Base-by-base conservation (phyloP, 1,140 invertebrate species). In the Danaus melanippus region DNA sequence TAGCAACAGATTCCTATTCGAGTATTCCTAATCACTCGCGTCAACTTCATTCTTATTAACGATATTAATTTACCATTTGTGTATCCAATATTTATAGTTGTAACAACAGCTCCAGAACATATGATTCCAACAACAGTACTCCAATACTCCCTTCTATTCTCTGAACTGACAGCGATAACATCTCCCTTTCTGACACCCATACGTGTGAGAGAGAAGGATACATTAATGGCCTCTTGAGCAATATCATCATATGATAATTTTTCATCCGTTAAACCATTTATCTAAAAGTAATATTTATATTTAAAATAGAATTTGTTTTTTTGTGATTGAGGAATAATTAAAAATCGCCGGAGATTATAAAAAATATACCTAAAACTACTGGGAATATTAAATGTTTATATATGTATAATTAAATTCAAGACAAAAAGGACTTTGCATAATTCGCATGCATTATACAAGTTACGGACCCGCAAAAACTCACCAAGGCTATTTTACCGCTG, bases 141-240 rank as follows among this genome's bases (percentile, higher is more conserved):
- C 69, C 71, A 79, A 45, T 65, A 84, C 9, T 84, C 80, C 0
- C 41, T 21, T 8, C 73, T 42, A 21, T 81, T 84, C 44, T 84
- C 80, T 0, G 73, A 67, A 8, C 68, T 71, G 1, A 84, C 7
- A 0, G 62, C 76, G 1, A 84, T 51, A 10, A 70, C 66, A 9
- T 84, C 67, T 63, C 76, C 75, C 49, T 71, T 79, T 57, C 58
- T 66, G 21, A 84, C 61, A 0, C 78, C 78, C 42, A 78, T 50
- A 46, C 60, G 69, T 12, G 57, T 55, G 50, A 84, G 72, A 0
- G 74, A 81, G 56, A 84, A 46, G n/a, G 80, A 70, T 8, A 81
- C 51, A 55, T 76, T 78, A 62, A 78, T 74, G 0, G 73, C 58
- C 21, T 78, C 66, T 57, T 79, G 73, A 0, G 62, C 58, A 40